Conservation (phyloP, 2,797 vertebrate genomes). For the Uromys caudimaculatus region DNA sequence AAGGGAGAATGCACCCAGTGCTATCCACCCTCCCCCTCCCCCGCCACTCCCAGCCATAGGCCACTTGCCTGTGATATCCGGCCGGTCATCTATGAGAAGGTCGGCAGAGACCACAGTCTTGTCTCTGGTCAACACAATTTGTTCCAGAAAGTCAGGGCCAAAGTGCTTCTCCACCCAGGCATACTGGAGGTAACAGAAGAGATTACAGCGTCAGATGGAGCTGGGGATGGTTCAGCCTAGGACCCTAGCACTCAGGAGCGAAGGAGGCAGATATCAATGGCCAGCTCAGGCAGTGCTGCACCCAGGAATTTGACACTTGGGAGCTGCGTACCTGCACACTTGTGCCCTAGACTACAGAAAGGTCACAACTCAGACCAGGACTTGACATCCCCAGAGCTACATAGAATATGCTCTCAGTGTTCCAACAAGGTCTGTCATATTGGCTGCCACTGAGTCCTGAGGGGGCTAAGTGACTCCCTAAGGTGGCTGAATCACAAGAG, state of each 20-base stretch:
- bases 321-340: neutral
- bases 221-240: neutral
- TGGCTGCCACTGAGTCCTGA: neutral
- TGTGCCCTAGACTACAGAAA: neutral
- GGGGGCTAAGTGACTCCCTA: neutral
- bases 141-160: constrained; percentile 94
- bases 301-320: neutral
- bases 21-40: fast-evolving
- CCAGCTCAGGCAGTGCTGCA: neutral
- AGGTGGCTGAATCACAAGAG: neutral
- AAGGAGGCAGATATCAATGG: neutral
- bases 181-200: constrained; percentile 87
- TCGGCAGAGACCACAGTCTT: constrained; percentile 96
- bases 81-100: constrained; percentile 96
- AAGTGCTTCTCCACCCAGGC: constrained; percentile 98
- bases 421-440: neutral
- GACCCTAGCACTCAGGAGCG: neutral
- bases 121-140: constrained; percentile 95
- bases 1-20: neutral
- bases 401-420: neutral
- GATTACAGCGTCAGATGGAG: neutral
- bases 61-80: constrained; percentile 93
- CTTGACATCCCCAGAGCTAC: neutral
- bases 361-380: neutral
- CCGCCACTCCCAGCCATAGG: neutral